Base-by-base conservation (phyloP, 2,113 vertebrate species). In the Ahaetulla prasina region DNA sequence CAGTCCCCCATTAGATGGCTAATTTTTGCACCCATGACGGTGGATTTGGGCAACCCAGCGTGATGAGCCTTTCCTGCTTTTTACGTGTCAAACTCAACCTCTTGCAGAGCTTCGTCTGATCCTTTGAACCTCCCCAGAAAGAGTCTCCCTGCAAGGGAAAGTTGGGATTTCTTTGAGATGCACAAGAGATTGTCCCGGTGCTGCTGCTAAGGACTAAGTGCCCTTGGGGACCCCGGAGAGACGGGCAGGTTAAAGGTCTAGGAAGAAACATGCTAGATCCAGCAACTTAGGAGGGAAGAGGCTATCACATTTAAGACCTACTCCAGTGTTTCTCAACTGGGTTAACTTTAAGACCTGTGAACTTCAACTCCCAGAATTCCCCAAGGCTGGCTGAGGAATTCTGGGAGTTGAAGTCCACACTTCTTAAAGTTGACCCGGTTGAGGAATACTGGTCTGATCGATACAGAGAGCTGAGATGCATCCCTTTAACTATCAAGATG, bases 111-210 rank as follows among this genome's bases (percentile, higher is more conserved):
- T 92, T 97, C 92, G 95, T 97, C 92, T 60, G 90, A 96, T 94
- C 94, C 92, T 96, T 7, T 93, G 88, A 94, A 57, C 94, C 63
- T 94, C 93, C 95, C 94, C 93, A 50, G 80, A 95, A 93, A 94
- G 23, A 89, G 30, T 93, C 91, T 94, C 93, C 94, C 93, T 96
- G 95, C 84, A 96, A 96, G 0, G 91, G 90, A 94, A 95, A 96
- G 80, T 85, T 89, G 57, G 92, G 95, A 52, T 89, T 93, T 49
- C n/a, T n/a, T 95, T 92, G 93, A 47, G 86, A 45, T 35, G 16
- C 85, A 39, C 6, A 27, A 30, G 35, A 60, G 5, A 2, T 43
- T 22, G 60, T 6, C 74, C 74, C 18, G 8, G 1, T 20, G 74
- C 35, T 8, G 30, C n/a, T 35, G n/a, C 30, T 35, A 7, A 2